Evolutionary conservation across 1,140 invertebrate genomes (phyloP).

Genomic region (Pseudobourletiella spinata): DNA sequence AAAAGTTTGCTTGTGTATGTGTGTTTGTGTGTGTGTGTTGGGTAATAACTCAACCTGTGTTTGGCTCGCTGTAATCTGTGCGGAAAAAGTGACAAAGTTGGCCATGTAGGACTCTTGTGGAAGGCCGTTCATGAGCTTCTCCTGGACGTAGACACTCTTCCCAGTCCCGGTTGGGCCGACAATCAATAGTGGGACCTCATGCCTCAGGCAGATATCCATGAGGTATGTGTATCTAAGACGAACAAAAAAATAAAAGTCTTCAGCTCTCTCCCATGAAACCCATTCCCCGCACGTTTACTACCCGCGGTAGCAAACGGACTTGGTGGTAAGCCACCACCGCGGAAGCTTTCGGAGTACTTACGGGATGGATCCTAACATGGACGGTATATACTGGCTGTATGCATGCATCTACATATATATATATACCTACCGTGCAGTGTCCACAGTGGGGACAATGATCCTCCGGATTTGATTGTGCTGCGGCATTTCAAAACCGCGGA

Average conservation of each 20-base stretch:
- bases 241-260: background rate
- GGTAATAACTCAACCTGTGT: conserved; percentile 67
- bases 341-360: no score
- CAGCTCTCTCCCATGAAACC: no score
- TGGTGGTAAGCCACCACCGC: no score
- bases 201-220: conserved; percentile 56
- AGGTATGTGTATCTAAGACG: conserved; percentile 47
- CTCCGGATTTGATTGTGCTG: conserved; percentile 57
- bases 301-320: no score
- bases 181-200: conserved; percentile 61
- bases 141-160: conserved; percentile 81
- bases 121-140: conserved; percentile 70
- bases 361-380: no score
- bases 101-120: conserved; percentile 63
- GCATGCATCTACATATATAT: no score
- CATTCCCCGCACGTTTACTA: no score
- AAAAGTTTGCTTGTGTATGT: no score
- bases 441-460: conserved; percentile 72
- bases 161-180: conserved; percentile 88
- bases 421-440: conserved; percentile 61
- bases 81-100: conserved; percentile 78
- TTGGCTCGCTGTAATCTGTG: conserved; percentile 74
- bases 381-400: no score
- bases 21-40: no score
- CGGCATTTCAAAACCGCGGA: conserved; percentile 33